phyloP scores from a whole-genome alignment of 2,113 vertebrate species.

The Microcebus jonahi region DNA sequence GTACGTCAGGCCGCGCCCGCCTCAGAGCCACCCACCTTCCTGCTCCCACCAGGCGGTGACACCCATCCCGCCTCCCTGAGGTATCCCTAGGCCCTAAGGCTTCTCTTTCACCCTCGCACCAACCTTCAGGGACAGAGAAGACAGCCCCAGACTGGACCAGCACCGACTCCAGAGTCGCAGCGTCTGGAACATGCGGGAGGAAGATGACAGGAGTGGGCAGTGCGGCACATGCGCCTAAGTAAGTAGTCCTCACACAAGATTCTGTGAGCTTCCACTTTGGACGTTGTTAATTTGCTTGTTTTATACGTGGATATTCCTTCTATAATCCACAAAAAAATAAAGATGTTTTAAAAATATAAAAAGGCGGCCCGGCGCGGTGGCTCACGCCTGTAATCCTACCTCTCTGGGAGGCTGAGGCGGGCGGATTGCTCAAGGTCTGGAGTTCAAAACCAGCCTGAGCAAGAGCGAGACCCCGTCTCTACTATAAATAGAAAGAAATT shows the following conservation, averaged over 20 bases:
- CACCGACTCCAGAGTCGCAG: too few species aligned
- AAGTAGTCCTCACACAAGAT: neutral
- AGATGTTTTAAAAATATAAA: slow-evolving; percentile 13
- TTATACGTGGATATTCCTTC: neutral
- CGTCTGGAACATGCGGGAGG: too few species aligned
- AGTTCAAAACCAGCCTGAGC: too few species aligned
- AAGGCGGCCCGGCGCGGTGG: neutral
- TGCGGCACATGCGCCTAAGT: too few species aligned
- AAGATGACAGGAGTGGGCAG: too few species aligned
- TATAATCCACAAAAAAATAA: slow-evolving; percentile 26
- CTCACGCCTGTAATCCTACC: too few species aligned
- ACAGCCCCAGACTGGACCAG: neutral
- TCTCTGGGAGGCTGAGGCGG: too few species aligned
- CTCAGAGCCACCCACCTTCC: neutral
- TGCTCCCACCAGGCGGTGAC: neutral
- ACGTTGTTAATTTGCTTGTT: neutral
- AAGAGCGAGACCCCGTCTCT: too few species aligned
- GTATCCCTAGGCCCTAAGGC: neutral
- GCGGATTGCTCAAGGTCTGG: too few species aligned
- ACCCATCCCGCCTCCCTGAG: neutral
- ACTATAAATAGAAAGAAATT: too few species aligned
- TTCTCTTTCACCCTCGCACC: neutral
- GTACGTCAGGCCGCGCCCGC: neutral
- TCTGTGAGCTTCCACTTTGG: neutral
- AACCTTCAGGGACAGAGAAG: neutral